Evolutionary conservation across 1,140 invertebrate species (phyloP).

Genomic region (Rhagoletis pomonella): DNA sequence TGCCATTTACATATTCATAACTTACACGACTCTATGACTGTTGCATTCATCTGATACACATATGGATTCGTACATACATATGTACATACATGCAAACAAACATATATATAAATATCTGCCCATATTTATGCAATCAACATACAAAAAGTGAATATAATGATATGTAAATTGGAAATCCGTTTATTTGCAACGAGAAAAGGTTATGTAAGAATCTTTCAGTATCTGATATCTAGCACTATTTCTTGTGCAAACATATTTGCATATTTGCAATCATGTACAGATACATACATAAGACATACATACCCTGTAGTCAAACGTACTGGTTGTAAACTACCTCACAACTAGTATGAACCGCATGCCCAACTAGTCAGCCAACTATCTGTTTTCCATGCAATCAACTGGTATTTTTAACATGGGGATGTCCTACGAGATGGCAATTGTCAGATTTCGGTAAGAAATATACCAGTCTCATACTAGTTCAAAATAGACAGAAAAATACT

Average conservation of each 20-base stretch:
- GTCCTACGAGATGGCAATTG: no score
- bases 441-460: no score
- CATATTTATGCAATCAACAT: neutral
- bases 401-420: no score
- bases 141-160: no score
- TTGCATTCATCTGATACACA: neutral
- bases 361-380: no score
- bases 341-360: no score
- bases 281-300: no score
- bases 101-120: neutral
- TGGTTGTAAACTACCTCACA: no score
- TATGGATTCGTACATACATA: neutral
- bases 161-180: slow-evolving; percentile 32
- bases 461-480: no score
- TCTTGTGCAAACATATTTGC: neutral
- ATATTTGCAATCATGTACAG: neutral
- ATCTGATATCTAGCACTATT: neutral
- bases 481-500: no score
- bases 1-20: slow-evolving; percentile 38
- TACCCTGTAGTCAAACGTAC: no score
- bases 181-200: slow-evolving; percentile 9
- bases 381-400: no score
- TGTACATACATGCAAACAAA: neutral
- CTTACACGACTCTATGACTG: neutral
- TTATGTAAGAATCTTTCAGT: neutral